A percentile compares a stretch with the other conserved stretches of the same genome.
phyloP scores from a whole-genome alignment of 2,888 invertebrate genomes.

The Aphidius colemani region DNA sequence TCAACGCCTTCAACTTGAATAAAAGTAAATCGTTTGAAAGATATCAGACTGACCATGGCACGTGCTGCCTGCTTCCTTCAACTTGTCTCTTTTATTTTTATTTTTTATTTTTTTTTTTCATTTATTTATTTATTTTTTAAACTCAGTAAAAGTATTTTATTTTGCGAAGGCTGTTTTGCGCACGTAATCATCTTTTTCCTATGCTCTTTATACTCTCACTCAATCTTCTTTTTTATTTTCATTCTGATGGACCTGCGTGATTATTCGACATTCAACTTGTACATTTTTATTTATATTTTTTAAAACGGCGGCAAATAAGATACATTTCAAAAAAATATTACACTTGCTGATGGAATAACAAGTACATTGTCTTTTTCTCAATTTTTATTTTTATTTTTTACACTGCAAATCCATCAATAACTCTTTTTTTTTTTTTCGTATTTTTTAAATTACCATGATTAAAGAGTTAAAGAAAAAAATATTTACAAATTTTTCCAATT shows the following conservation, averaged over 20 bases:
- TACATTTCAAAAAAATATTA: too few relatives aligned
- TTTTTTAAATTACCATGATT: too few relatives aligned
- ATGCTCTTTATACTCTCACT: too few relatives aligned
- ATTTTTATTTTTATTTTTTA: too few relatives aligned
- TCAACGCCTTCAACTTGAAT: slow-evolving; percentile 9
- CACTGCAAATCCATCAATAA: too few relatives aligned
- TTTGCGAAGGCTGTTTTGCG: slow-evolving; percentile 24
- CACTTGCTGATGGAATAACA: neutral
- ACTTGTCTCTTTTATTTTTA: neutral
- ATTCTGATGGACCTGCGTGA: slow-evolving; percentile 19
- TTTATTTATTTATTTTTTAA: too few relatives aligned
- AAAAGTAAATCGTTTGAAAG: slow-evolving; percentile 32
- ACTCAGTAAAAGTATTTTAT: neutral
- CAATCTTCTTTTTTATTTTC: too few relatives aligned
- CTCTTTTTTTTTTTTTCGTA: too few relatives aligned
- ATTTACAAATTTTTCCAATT: too few relatives aligned
- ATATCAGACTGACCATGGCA: slow-evolving; percentile 27
- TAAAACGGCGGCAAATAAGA: slow-evolving; percentile 16
- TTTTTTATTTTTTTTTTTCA: too few relatives aligned
- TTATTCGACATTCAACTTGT: slow-evolving; percentile 18
- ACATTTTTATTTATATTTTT: slow-evolving; percentile 5
- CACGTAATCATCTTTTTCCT: slow-evolving; percentile 21
- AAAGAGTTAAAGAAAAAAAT: too few relatives aligned
- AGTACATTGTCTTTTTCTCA: too few relatives aligned
- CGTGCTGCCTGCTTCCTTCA: slow-evolving; percentile 31